Evolutionary conservation across 1,140 invertebrate genomes (phyloP), one percentile per base, ranked within the genome.

Genomic region (Caerostris darwini): DNA sequence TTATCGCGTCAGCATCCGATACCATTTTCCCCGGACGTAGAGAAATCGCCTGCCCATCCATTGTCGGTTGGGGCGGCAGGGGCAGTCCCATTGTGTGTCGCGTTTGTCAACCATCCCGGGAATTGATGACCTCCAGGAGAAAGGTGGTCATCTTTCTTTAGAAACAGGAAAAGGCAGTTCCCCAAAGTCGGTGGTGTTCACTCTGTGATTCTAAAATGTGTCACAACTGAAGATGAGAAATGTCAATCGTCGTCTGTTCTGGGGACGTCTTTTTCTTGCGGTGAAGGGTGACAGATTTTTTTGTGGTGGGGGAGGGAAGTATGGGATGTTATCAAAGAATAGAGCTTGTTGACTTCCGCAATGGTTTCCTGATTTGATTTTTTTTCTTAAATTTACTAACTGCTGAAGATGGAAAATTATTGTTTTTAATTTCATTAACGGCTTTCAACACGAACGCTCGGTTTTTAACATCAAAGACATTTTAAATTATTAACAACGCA

Each of bases 51-150:
- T 3, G 10, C 34, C 5, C 67, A 71, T 71, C 19, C n/a, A 77
- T 53, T 34, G 8, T 34, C 34, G 34, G 34, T 34, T 34, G 8
- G 5, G 34, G 19, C 34, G 5, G 71, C 50, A 77, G 34, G 14
- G 71, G 71, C 34, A 53, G 12, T 14, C 71, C 50, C 71, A 77
- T 77, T 77, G 71, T 77, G 71, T 77, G 71, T 77, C 71, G 34
- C 50, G 53, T 77, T 77, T 77, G 34, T 77, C 71, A 77, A 77
- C 71, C 10, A 77, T 77, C 71, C 53, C 71, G 0, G 34, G 53
- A 77, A 77, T 77, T 50, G 71, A 77, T 77, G 71, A 77, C 71
- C 69, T 50, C 71, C 19, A 77, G 53, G 71, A 77, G 53, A 77
- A 12, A n/a, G 12, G 71, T 12, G 34, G 19, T 77, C 71, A 77